phyloP scores from a whole-genome alignment of 2,888 invertebrate species.

The Hirudinaria manillensis region DNA sequence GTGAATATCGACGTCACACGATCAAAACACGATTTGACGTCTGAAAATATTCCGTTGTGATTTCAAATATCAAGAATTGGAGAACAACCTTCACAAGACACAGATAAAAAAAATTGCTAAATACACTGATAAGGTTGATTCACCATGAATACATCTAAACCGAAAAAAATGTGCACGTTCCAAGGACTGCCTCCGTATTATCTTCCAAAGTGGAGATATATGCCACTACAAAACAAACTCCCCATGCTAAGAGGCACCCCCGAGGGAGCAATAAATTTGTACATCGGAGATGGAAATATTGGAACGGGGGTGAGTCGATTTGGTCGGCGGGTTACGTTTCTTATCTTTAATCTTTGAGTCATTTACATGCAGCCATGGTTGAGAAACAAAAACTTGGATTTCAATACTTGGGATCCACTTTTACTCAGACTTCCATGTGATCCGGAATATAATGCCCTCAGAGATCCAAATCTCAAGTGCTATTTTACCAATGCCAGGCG shows the following conservation, averaged over 20 bases:
- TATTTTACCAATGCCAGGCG: conserved; percentile 28
- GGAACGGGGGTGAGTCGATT: conserved; percentile 18
- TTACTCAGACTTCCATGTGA: conserved; percentile 26
- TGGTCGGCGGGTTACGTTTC: background rate
- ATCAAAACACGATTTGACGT: too few relatives aligned
- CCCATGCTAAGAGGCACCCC: conserved; percentile 31
- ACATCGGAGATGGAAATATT: conserved; percentile 29
- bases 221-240: conserved; percentile 31
- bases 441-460: conserved; percentile 33
- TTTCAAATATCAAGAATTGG: too few relatives aligned
- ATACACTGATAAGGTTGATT: too few relatives aligned
- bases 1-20: too few relatives aligned
- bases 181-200: conserved; percentile 25
- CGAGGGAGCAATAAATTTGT: conserved; percentile 29
- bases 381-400: conserved; percentile 29
- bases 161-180: conserved; percentile 29
- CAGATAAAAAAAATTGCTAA: too few relatives aligned
- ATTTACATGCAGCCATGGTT: conserved; percentile 25
- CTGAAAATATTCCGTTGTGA: too few relatives aligned
- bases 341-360: background rate
- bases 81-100: too few relatives aligned
- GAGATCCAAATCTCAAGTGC: conserved; percentile 30
- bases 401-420: conserved; percentile 29
- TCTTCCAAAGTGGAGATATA: conserved; percentile 29
- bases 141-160: conserved; percentile 8